Evolutionary conservation across 2,888 invertebrate species (phyloP).

Genomic region (Mesorhabditis belari): DNA sequence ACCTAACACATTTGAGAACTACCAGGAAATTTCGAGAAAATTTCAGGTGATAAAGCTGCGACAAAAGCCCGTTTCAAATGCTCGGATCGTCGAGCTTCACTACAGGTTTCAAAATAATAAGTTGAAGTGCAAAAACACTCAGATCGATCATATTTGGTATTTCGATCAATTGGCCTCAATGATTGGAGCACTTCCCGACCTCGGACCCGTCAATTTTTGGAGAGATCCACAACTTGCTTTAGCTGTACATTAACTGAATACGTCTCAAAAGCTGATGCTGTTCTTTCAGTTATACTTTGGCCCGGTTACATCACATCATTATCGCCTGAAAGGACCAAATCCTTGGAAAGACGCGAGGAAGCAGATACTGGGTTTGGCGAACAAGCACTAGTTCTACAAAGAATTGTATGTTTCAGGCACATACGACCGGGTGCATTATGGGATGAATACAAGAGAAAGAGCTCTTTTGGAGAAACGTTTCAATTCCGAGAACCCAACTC

Average conservation of each 20-base stretch:
- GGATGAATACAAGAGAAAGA: slow-evolving; percentile 2
- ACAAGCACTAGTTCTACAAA: no score
- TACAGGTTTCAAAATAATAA: slow-evolving; percentile 8
- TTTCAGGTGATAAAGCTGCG: slow-evolving; percentile 9
- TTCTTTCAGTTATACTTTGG: slow-evolving; percentile 4
- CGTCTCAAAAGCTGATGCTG: not conserved
- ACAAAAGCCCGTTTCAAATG: slow-evolving; percentile 8
- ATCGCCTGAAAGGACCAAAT: slow-evolving; percentile 1
- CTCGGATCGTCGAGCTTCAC: slow-evolving; percentile 6
- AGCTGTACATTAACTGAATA: not conserved
- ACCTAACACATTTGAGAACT: no score
- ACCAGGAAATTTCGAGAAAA: not conserved
- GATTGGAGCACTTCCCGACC: slow-evolving; percentile 20
- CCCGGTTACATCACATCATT: slow-evolving; percentile 5
- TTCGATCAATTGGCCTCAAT: slow-evolving; percentile 20
- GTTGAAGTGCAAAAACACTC: not conserved
- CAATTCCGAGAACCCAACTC: not conserved
- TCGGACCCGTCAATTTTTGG: slow-evolving; percentile 4
- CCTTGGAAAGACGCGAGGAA: not conserved
- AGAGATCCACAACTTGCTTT: slow-evolving; percentile 14
- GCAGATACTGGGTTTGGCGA: not conserved
- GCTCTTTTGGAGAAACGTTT: not conserved
- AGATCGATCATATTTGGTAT: slow-evolving; percentile 31
- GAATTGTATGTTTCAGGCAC: slow-evolving; percentile 2
- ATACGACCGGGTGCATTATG: slow-evolving; percentile 6